phyloP scores from a whole-genome alignment of 2,888 invertebrate species.

The Eucera pruinosa region DNA sequence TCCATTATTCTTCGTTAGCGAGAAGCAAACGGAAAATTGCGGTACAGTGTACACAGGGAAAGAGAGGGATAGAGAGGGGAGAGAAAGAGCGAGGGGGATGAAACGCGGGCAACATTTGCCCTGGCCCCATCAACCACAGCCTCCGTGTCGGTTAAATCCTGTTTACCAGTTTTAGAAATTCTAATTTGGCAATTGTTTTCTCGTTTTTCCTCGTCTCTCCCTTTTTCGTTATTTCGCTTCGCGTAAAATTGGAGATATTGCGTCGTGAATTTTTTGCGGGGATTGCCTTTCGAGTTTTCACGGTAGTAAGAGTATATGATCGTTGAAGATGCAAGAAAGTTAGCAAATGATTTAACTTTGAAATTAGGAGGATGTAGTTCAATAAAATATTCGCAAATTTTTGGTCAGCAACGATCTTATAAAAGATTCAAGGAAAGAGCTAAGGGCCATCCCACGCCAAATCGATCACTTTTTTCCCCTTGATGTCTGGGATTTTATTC shows the following conservation, averaged over 20 bases:
- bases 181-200: constrained; percentile 36
- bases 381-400: too few relatives aligned
- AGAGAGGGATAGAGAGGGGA: not conserved
- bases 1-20: constrained; percentile 63
- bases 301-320: too few relatives aligned
- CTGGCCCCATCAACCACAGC: constrained; percentile 2
- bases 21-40: constrained; percentile 57
- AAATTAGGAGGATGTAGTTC: too few relatives aligned
- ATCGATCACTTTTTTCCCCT: too few relatives aligned
- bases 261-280: too few relatives aligned
- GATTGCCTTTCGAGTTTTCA: too few relatives aligned
- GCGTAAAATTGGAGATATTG: not conserved
- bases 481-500: too few relatives aligned
- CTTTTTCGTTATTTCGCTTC: not conserved
- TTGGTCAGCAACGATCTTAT: too few relatives aligned
- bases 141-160: constrained; percentile 33
- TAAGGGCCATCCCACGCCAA: too few relatives aligned
- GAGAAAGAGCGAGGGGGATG: constrained; percentile 7
- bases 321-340: too few relatives aligned
- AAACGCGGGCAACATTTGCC: constrained; percentile 46
- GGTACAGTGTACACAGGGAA: constrained; percentile 17
- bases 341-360: too few relatives aligned
- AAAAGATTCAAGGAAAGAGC: too few relatives aligned
- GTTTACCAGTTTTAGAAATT: constrained; percentile 38
- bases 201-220: not conserved